Percentiles rank a stretch among this genome's conserved stretches.
Evolutionary conservation across 2,113 vertebrate species (phyloP).

Genomic region (Eonycteris spelaea): DNA sequence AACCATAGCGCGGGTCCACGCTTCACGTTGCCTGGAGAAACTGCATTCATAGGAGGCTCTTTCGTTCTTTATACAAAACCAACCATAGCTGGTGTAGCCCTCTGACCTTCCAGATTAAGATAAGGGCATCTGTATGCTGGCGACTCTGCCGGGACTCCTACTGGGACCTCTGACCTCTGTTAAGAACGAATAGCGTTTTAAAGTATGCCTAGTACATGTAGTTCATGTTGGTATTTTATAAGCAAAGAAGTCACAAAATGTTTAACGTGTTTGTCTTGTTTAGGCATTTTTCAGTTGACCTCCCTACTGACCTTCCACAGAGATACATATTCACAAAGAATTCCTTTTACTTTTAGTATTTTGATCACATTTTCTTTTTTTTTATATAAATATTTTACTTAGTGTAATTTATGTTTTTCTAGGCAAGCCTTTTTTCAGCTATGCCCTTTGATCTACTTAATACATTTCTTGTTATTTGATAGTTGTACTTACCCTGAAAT

Average conservation of each 20-base stretch:
- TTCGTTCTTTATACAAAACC: not conserved
- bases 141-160: not conserved
- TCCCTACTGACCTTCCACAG: not conserved
- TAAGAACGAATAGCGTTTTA: not conserved
- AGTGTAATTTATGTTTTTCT: not conserved
- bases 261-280: not conserved
- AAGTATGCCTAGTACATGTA: not conserved
- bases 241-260: not conserved
- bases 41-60: not conserved
- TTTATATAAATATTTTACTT: slow-evolving; percentile 31
- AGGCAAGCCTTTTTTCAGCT: not conserved
- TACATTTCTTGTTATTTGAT: not conserved
- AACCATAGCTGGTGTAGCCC: too few species aligned
- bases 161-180: too few species aligned
- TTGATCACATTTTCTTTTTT: not conserved
- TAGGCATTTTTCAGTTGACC: not conserved
- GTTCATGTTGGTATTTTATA: not conserved
- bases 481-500: not conserved
- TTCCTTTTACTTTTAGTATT: not conserved
- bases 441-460: not conserved
- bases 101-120: not conserved
- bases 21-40: not conserved
- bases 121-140: not conserved
- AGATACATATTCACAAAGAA: not conserved
- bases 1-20: not conserved